Evolutionary conservation across 2,113 vertebrate genomes (phyloP).

Genomic region (Chionodraco myersi): DNA sequence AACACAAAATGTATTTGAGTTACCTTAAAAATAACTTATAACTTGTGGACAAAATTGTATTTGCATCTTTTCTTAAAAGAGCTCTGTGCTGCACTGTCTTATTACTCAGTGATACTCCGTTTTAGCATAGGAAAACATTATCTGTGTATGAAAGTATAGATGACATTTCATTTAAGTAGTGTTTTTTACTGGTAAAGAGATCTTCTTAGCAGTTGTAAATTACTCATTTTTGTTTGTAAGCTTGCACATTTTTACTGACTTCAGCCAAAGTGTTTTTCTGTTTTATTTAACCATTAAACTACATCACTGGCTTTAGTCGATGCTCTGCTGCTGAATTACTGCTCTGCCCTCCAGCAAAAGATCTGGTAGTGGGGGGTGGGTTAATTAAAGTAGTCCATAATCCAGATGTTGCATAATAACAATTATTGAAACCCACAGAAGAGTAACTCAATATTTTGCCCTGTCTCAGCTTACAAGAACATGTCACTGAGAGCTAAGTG

Average conservation of each 20-base stretch:
- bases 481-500: not conserved
- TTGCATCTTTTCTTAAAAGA: not conserved
- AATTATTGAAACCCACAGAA: slow-evolving; percentile 9
- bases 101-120: not conserved
- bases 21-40: not conserved
- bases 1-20: not conserved
- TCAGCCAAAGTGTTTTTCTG: not conserved
- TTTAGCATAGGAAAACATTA: not conserved
- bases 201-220: no score
- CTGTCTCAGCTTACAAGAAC: slow-evolving; percentile 1
- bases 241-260: not conserved
- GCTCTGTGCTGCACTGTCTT: not conserved
- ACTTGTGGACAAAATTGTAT: not conserved
- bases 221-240: no score
- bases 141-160: not conserved
- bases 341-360: not conserved
- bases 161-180: no score
- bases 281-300: not conserved
- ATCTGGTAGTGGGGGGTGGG: not conserved
- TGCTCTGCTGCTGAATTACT: not conserved
- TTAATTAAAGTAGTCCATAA: not conserved
- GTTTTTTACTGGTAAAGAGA: no score
- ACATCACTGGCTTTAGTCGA: not conserved
- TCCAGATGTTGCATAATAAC: slow-evolving; percentile 9
- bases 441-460: not conserved